Percentiles rank a stretch among this genome's conserved stretches.
Evolutionary conservation across 2,113 vertebrate genomes (phyloP).

Genomic region (Haemorhous mexicanus): DNA sequence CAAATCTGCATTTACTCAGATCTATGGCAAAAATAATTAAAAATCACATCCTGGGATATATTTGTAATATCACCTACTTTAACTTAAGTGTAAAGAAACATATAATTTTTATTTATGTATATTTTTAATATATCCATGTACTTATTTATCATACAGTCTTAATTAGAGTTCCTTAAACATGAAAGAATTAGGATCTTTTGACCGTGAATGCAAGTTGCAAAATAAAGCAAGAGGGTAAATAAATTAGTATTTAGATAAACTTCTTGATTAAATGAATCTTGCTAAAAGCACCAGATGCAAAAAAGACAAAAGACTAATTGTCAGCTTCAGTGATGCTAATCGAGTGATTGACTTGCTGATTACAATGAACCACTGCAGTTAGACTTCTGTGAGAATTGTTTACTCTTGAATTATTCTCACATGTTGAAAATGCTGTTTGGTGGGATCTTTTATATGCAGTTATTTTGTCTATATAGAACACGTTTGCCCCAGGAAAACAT

Average conservation of each 20-base stretch:
- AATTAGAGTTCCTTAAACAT: background rate
- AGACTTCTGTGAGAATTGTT: background rate
- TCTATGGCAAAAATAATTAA: background rate
- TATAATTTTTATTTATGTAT: background rate
- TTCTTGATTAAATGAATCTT: constrained; percentile 25
- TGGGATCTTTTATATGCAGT: background rate
- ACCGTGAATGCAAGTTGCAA: background rate
- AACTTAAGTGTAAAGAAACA: background rate
- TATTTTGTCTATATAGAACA: background rate
- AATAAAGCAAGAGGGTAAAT: background rate
- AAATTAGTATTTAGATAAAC: constrained; percentile 5
- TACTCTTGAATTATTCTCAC: background rate
- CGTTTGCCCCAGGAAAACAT: background rate
- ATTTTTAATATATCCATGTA: background rate
- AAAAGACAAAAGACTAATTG: constrained; percentile 36
- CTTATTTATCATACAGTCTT: background rate
- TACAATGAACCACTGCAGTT: constrained; percentile 10
- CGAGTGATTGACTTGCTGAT: constrained; percentile 29
- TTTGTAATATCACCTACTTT: background rate
- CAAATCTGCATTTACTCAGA: background rate
- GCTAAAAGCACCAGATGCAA: background rate
- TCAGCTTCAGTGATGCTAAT: background rate
- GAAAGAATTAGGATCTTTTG: background rate
- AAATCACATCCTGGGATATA: background rate
- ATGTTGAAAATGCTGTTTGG: background rate